Percentiles rank a stretch among this genome's conserved stretches.
Conservation (phyloP, 2,797 vertebrate genomes). For the Propithecus perrieri region DNA sequence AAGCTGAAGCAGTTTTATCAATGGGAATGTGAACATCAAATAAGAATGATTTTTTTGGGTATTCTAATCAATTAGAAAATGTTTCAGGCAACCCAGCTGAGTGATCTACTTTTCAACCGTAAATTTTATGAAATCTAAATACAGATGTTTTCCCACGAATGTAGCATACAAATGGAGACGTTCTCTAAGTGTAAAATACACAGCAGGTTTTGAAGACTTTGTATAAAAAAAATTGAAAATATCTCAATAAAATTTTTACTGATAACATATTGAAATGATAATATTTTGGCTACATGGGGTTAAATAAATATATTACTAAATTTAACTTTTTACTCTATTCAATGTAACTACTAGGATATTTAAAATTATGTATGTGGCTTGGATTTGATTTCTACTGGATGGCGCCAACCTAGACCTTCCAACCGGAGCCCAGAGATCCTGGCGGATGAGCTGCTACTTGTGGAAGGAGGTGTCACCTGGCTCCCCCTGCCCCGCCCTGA, state of each 20-base stretch:
- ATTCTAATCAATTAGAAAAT: background rate
- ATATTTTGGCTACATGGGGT: background rate
- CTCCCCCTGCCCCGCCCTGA: background rate
- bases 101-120: background rate
- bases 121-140: background rate
- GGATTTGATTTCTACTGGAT: background rate
- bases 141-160: background rate
- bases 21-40: background rate
- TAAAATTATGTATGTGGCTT: background rate
- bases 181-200: background rate
- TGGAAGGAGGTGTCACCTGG: background rate
- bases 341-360: background rate
- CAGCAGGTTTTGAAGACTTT: background rate
- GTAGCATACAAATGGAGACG: too few species aligned
- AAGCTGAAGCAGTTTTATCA: background rate
- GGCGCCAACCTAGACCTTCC: background rate
- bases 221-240: background rate
- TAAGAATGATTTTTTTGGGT: background rate
- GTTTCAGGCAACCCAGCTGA: background rate
- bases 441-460: background rate
- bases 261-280: background rate
- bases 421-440: background rate
- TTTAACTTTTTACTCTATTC: background rate
- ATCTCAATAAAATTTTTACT: background rate
- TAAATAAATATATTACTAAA: background rate